Percentiles rank a stretch among this genome's conserved stretches.
Conservation (phyloP, 2,113 vertebrate species). For the Gobiocypris rarus region DNA sequence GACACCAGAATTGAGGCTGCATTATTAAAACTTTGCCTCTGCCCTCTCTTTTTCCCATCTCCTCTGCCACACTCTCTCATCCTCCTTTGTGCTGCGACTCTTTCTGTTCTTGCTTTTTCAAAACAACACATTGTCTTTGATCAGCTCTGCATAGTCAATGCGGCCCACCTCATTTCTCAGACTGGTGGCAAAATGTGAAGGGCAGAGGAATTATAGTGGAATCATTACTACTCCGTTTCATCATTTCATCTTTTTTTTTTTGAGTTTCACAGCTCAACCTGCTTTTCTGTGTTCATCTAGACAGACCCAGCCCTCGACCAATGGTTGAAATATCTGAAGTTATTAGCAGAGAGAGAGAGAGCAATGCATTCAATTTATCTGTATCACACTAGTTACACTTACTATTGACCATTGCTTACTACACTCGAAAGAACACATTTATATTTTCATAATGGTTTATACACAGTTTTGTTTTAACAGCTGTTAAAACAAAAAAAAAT, state of each 20-base stretch:
- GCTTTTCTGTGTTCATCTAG: not conserved
- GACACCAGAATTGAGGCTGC: conserved; percentile 44
- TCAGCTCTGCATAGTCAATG: conserved; percentile 43
- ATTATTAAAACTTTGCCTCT: conserved; percentile 57
- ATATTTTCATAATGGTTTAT: not conserved
- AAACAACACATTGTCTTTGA: conserved; percentile 58
- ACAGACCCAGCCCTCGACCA: not conserved
- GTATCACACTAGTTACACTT: not conserved
- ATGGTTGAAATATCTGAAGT: not conserved
- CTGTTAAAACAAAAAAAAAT: too few species aligned
- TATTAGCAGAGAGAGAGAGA: not conserved
- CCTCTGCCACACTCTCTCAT: conserved; percentile 22
- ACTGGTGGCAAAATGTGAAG: conserved; percentile 30
- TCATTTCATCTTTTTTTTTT: conserved; percentile 10
- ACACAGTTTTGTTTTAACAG: too few species aligned
- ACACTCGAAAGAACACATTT: not conserved
- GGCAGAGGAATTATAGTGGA: conserved; percentile 34
- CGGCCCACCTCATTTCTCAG: conserved; percentile 39
- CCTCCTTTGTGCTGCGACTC: conserved; percentile 39
- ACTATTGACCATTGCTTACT: not conserved
- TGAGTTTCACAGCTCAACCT: not conserved
- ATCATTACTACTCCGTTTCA: conserved; percentile 51
- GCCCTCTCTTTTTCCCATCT: not conserved
- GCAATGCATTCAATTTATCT: not conserved
- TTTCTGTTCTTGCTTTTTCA: conserved; percentile 38